These are phyloP conservation scores for Oncopodura yosiiana DNA, from an alignment of 1,140 invertebrate species.

Conservation along the genomic window DNA sequence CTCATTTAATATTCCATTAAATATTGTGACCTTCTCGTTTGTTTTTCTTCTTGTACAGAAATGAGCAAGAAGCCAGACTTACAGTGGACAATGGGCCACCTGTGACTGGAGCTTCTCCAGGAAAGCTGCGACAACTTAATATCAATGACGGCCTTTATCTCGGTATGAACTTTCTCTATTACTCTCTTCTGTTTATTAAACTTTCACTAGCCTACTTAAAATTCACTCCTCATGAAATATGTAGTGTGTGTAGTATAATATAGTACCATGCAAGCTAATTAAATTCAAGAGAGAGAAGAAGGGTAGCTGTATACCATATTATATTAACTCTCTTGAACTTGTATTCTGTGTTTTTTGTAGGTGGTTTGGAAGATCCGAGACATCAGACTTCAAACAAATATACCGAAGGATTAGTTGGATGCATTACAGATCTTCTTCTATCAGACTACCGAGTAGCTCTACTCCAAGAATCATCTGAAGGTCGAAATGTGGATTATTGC, in stretches of 20 bases:
- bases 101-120: slow-evolving; percentile 65
- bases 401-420: slow-evolving; percentile 62
- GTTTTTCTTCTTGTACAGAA: slow-evolving; percentile 48
- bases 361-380: slow-evolving; percentile 62
- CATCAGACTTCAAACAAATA: slow-evolving; percentile 57
- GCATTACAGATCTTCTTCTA: slow-evolving; percentile 65
- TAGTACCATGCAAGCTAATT: no score
- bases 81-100: slow-evolving; percentile 73
- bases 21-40: not conserved
- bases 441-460: slow-evolving; percentile 61
- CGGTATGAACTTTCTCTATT: slow-evolving; percentile 53
- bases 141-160: slow-evolving; percentile 73
- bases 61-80: slow-evolving; percentile 71
- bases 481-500: slow-evolving; percentile 45
- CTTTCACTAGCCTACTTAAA: no score
- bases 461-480: slow-evolving; percentile 48
- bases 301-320: no score
- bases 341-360: slow-evolving; percentile 42
- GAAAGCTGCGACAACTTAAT: slow-evolving; percentile 70
- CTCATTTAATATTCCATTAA: slow-evolving; percentile 11
- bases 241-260: no score
- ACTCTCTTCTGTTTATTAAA: no score
- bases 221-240: no score
- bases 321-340: no score
- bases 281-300: no score